Evolutionary conservation across 2,888 invertebrate species (phyloP), one percentile per base, ranked within the genome.

Genomic region (Cryptophagus acutangulus): DNA sequence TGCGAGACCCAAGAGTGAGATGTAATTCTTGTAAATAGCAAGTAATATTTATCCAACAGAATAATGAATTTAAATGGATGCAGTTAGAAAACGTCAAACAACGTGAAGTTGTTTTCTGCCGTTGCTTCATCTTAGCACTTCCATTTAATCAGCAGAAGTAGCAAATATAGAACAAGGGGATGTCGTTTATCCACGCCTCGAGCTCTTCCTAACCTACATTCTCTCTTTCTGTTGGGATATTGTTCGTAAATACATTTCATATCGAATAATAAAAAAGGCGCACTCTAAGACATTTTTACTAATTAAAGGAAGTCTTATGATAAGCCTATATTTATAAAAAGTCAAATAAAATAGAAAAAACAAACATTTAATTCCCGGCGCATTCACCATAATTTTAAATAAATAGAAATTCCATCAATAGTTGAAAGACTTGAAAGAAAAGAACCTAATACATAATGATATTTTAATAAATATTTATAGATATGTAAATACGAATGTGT

Each of bases 181-280:
- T 12, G 31, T 48, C 49, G 41, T 52, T 51, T 56, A 52, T 44
- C 43, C 40, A 41, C 37, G 46, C 49, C 46, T 40, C 30, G 29
- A 49, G 51, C 50, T 26, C 37, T 47, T 50, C 51, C 46, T 57
- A 57, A 54, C 58, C 58, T 51, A 59, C 53, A 57, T 59, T 55
- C 51, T 41, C 51, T 52, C 55, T 63, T 62, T 61, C 58, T 61
- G 62, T 63, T 61, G 58, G 58, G 53, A 54, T 52, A 47, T 52
- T 49, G 36, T 46, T 52, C 52, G 36, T 47, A 56, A 58, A 60
- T 61, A 58, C 59, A 61, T 59, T 58, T 50, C 50, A 53, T 57
- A 53, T 54, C 46, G 31, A n/a, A n/a, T n/a, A n/a, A n/a, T n/a
- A n/a, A n/a, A n/a, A n/a, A n/a, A n/a, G n/a, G n/a, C n/a, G n/a